phyloP scores from a whole-genome alignment of 2,888 invertebrate species.

The Nasonia oneida region DNA sequence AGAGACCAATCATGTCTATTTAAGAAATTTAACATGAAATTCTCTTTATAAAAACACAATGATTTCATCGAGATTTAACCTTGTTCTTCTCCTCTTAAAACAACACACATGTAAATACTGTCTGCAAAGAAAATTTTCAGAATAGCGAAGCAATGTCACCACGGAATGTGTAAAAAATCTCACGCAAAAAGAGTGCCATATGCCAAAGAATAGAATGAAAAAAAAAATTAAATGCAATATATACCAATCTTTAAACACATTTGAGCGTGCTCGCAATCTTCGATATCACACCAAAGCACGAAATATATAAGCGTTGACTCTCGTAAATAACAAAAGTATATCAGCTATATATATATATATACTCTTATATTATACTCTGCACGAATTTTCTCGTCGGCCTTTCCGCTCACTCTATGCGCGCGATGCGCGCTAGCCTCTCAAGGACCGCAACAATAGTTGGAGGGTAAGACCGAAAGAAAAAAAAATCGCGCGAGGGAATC shows the following conservation, averaged over 20 bases:
- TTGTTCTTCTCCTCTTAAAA: neutral
- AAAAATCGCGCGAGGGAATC: neutral
- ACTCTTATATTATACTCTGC: conserved; percentile 44
- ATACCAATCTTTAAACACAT: neutral
- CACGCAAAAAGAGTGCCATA: conserved; percentile 1
- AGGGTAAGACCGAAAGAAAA: neutral
- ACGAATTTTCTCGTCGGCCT: conserved; percentile 34
- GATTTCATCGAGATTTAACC: neutral
- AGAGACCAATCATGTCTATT: neutral
- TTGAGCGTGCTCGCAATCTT: conserved; percentile 49
- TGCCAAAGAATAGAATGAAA: neutral
- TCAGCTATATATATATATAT: conserved; percentile 16
- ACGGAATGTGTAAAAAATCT: conserved; percentile 25
- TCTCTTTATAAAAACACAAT: neutral
- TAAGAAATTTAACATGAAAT: neutral
- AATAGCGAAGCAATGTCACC: conserved; percentile 29
- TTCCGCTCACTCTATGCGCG: neutral
- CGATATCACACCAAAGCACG: conserved; percentile 47
- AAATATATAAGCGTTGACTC: conserved; percentile 45
- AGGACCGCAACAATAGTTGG: conserved; percentile 8
- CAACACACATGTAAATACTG: neutral
- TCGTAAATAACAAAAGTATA: conserved; percentile 22
- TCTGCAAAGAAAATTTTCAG: conserved; percentile 25
- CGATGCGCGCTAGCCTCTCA: conserved; percentile 2
- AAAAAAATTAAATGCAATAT: neutral